Percentiles rank a stretch among this genome's conserved stretches.
Evolutionary conservation across 2,797 vertebrate species (phyloP).

Genomic region (Tympanoctomys barrerae): DNA sequence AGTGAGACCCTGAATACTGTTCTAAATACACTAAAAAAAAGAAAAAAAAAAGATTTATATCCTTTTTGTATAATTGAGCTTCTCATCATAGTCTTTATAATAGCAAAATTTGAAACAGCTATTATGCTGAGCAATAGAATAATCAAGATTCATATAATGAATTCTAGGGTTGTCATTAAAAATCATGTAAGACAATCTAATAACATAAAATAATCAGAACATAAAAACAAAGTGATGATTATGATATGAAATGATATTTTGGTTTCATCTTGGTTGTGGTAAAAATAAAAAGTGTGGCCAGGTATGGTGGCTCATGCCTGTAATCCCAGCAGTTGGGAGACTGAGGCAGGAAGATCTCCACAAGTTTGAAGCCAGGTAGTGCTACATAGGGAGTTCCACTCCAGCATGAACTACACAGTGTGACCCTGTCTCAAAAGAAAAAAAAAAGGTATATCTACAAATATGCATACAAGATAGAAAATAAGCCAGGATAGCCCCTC

Average conservation of each 20-base stretch:
- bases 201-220: background rate
- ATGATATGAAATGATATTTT: background rate
- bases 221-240: background rate
- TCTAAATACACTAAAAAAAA: no score
- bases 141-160: background rate
- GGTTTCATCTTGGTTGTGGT: slow-evolving; percentile 6
- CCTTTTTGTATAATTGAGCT: background rate
- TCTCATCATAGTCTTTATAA: background rate
- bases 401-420: background rate
- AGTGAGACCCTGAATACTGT: no score
- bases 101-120: background rate
- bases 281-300: background rate
- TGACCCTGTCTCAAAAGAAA: background rate
- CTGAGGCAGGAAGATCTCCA: background rate
- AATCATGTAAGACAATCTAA: background rate
- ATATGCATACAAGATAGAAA: background rate
- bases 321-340: no score
- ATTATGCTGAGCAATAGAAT: background rate
- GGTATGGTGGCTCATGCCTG: no score
- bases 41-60: background rate
- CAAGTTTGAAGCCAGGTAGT: background rate
- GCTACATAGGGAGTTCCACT: background rate
- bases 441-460: background rate
- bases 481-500: background rate
- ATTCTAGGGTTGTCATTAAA: background rate